A percentile compares a stretch with the other conserved stretches of the same genome.
These are phyloP conservation scores for Lycaon pictus DNA, from an alignment of 2,113 vertebrate species.

Conservation along the genomic window DNA sequence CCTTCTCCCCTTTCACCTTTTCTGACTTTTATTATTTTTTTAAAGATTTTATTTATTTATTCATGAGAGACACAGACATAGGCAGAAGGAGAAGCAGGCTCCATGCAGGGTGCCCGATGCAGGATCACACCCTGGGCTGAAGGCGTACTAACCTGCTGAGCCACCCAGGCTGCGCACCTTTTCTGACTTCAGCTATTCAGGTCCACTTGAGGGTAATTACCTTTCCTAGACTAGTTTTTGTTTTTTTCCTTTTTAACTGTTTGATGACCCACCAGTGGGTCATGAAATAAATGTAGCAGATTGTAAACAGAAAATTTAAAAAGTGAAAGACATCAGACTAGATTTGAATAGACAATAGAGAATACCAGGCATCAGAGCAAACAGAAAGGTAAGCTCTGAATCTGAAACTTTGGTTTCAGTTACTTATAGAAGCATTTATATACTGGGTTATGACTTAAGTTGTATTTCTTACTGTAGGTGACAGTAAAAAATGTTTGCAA, in stretches of 20 bases:
- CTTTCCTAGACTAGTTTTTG: not conserved
- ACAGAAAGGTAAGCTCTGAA: not conserved
- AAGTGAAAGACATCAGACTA: not conserved
- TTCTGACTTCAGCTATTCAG: not conserved
- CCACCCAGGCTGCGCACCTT: too few species aligned
- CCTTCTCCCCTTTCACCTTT: not conserved
- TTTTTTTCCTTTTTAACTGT: not conserved
- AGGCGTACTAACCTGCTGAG: too few species aligned
- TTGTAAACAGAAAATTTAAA: not conserved
- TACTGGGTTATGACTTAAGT: not conserved
- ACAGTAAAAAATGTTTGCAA: not conserved
- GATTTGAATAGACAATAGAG: not conserved
- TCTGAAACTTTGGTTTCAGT: not conserved
- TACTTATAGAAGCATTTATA: not conserved
- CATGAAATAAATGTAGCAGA: not conserved
- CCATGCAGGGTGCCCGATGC: too few species aligned
- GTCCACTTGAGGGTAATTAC: not conserved
- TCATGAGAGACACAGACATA: too few species aligned
- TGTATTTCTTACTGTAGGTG: not conserved
- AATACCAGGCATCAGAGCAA: not conserved
- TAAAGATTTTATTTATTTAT: too few species aligned
- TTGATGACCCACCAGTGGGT: not conserved
- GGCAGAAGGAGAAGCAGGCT: too few species aligned
- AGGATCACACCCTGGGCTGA: too few species aligned
- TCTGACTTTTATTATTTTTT: not conserved